Percentiles rank a stretch among this genome's conserved stretches.
phyloP scores from a whole-genome alignment of 2,113 vertebrate genomes.

The Podarcis raffonei region DNA sequence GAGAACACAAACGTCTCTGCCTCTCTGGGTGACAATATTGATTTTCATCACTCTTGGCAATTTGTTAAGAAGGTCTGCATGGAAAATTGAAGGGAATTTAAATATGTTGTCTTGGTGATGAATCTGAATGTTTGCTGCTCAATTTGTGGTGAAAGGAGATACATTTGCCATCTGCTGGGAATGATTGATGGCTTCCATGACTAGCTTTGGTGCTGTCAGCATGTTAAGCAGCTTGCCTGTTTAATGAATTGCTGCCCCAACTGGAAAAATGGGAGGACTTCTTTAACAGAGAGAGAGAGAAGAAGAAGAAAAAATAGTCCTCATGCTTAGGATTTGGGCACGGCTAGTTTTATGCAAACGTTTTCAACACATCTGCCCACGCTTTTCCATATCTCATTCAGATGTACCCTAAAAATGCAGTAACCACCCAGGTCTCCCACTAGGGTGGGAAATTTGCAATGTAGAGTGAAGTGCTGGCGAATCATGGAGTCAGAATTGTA shows the following conservation, averaged over 20 bases:
- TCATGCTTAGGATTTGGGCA: neutral
- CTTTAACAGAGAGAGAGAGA: neutral
- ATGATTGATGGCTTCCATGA: slow-evolving; percentile 41
- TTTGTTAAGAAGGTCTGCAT: slow-evolving; percentile 26
- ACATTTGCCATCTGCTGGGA: slow-evolving; percentile 62
- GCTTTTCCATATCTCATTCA: too few species aligned
- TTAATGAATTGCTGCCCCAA: neutral
- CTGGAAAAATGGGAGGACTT: slow-evolving; percentile 15
- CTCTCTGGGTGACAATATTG: slow-evolving; percentile 1
- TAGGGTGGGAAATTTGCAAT: neutral
- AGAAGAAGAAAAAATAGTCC: too few species aligned
- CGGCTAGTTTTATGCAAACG: neutral
- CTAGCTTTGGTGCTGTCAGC: neutral
- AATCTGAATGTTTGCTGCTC: slow-evolving; percentile 60
- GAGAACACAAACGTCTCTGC: neutral
- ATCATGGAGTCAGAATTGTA: too few species aligned
- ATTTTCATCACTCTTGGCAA: slow-evolving; percentile 35
- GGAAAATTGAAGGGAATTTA: slow-evolving; percentile 48
- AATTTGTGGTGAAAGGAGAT: slow-evolving; percentile 59
- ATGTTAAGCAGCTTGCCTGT: slow-evolving; percentile 34
- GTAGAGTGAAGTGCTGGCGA: neutral
- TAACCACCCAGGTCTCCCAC: too few species aligned
- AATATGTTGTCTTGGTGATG: slow-evolving; percentile 55
- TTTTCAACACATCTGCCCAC: neutral
- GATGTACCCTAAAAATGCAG: too few species aligned